A percentile compares a stretch with the other conserved stretches of the same genome.
phyloP scores from a whole-genome alignment of 1,140 invertebrate species.

The Epicauta chinensis region DNA sequence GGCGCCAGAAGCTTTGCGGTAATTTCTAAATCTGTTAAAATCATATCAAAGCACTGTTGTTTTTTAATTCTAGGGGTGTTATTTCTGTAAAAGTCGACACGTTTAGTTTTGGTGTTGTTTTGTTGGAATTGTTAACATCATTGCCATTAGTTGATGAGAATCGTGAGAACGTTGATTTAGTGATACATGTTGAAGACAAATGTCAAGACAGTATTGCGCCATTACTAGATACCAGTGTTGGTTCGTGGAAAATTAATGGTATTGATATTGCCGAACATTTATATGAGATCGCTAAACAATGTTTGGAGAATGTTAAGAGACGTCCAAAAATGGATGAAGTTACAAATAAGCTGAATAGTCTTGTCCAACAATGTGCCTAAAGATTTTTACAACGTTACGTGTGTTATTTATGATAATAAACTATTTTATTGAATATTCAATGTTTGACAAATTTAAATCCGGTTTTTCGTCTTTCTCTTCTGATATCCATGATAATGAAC shows the following conservation, averaged over 20 bases:
- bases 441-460: no score
- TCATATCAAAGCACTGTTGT: not conserved
- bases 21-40: not conserved
- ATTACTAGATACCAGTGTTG: conserved; percentile 33
- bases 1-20: conserved; percentile 60
- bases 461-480: no score
- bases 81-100: conserved; percentile 68
- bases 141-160: conserved; percentile 53
- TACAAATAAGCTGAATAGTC: not conserved
- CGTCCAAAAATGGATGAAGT: conserved; percentile 25
- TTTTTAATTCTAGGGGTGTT: conserved; percentile 49
- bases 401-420: no score
- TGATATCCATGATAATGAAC: no score
- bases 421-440: no score
- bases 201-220: conserved; percentile 33
- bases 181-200: conserved; percentile 36
- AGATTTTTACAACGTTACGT: no score
- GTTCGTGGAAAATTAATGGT: conserved; percentile 31
- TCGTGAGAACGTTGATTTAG: conserved; percentile 47
- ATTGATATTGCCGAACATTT: conserved; percentile 35
- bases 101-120: conserved; percentile 72
- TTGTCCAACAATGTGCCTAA: no score
- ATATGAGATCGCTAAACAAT: conserved; percentile 35
- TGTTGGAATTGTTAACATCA: conserved; percentile 63
- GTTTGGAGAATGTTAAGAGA: conserved; percentile 43